phyloP scores from a whole-genome alignment of 2,888 invertebrate species.

The Cacoxenus indagator region DNA sequence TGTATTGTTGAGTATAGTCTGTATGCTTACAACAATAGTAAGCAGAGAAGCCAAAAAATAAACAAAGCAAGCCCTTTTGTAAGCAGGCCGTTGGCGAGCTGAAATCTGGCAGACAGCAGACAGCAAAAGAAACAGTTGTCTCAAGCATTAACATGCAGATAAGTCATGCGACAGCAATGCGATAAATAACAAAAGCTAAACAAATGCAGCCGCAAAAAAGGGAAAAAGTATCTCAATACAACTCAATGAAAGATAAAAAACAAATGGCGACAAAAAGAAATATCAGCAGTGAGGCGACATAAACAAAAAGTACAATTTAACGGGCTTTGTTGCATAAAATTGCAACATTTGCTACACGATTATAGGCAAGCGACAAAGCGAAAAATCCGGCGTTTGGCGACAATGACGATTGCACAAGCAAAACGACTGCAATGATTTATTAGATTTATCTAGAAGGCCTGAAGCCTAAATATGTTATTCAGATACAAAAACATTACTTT shows the following conservation, averaged over 20 bases:
- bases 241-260: constrained; percentile 10
- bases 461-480: too few relatives aligned
- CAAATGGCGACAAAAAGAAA: constrained; percentile 14
- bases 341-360: constrained; percentile 59
- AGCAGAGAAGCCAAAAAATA: not conserved
- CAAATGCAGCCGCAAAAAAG: constrained; percentile 20
- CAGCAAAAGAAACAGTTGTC: constrained; percentile 8
- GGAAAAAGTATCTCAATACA: constrained; percentile 29
- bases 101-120: not conserved
- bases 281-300: constrained; percentile 14
- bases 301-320: constrained; percentile 55
- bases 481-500: too few relatives aligned
- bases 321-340: constrained; percentile 61
- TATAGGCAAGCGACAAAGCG: constrained; percentile 44
- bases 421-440: constrained; percentile 13
- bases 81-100: not conserved
- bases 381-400: constrained; percentile 44
- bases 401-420: constrained; percentile 36
- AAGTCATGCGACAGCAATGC: constrained; percentile 16
- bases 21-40: constrained; percentile 8
- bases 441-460: not conserved
- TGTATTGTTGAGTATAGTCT: not conserved
- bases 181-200: constrained; percentile 45
- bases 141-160: constrained; percentile 8
- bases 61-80: constrained; percentile 8